Evolutionary conservation across 1,140 invertebrate species (phyloP), one percentile per base, ranked within the genome.

Genomic region (Neodiprion pinetum): DNA sequence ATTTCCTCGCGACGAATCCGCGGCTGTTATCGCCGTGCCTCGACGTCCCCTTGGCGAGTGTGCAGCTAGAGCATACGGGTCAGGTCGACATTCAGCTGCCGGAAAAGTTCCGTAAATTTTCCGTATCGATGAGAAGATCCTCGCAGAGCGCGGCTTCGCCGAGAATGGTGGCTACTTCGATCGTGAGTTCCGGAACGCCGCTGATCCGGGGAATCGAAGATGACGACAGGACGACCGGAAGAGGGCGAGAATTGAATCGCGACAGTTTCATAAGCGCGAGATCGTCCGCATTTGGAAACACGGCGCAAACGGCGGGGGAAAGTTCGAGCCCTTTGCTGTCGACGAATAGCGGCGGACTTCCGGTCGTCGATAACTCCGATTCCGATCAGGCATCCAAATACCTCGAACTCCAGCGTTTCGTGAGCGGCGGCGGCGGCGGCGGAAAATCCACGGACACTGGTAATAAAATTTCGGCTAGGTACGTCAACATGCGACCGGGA

Each of bases 11-110:
- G 0, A 93, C 92, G 76, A 93, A 94, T 85, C 93, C 94, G 8
- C 90, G 93, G n/a, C 90, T 97, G 9, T 86, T 97, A 14, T 87
- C 91, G 7, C 95, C 96, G 0, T 95, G 94, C 81, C 86, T 96
- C 4, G 95, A 97, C 81, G 91, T 93, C 21, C 95, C 96, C 0
- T 81, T 92, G 7, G 89, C 93, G 1, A 93, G 93, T 70, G 92
- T 96, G 0, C 91, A 93, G 79, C 87, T 95, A 67, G 91, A 92
- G 67, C 90, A 92, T 73, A 90, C 89, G 0, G 90, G 90, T 53
- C 89, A 92, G 49, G 76, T 92, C 28, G 92, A 93, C 48, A 82
- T 91, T 65, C 84, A 88, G 12, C 70, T 91, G 1, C 81, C 87
- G 0, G 86, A 90, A 11, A 84, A 82, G 10, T 78, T 84, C 50